These are phyloP conservation scores for Drosophila robusta DNA, from an alignment of 2,888 invertebrate species.

Conservation along the genomic window DNA sequence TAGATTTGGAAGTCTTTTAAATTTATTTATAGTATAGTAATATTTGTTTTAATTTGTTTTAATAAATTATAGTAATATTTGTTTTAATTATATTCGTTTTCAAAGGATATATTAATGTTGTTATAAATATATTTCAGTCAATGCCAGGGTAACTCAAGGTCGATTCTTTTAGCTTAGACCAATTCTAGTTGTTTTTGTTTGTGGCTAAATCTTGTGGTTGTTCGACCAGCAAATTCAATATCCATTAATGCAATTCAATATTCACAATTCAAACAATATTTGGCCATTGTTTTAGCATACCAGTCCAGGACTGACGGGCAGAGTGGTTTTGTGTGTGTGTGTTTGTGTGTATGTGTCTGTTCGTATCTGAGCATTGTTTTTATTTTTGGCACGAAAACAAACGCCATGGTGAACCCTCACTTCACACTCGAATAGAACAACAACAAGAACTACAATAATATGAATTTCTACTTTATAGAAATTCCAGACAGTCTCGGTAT, in stretches of 20 bases:
- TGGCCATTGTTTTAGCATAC: constrained; percentile 44
- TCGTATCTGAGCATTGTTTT: constrained; percentile 43
- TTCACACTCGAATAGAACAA: constrained; percentile 25
- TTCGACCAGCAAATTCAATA: constrained; percentile 27
- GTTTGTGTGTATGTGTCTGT: constrained; percentile 14
- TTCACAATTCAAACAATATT: constrained; percentile 48
- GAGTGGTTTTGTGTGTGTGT: constrained; percentile 15
- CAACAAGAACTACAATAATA: constrained; percentile 12
- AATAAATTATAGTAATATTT: no score
- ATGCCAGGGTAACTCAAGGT: background rate
- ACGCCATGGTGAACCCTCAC: constrained; percentile 17
- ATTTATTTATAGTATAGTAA: no score
- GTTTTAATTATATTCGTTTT: no score
- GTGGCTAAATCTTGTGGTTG: constrained; percentile 14
- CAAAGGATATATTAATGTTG: no score
- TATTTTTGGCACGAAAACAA: constrained; percentile 65
- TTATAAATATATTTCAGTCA: no score
- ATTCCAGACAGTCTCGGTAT: constrained; percentile 61
- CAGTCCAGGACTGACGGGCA: constrained; percentile 11
- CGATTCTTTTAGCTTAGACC: no score
- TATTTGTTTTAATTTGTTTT: no score
- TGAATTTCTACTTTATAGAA: constrained; percentile 55
- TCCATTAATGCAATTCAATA: constrained; percentile 64
- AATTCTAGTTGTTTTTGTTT: background rate
- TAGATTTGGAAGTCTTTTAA: no score